Evolutionary conservation across 2,113 vertebrate species (phyloP).

Genomic region (Corythaixoides concolor): DNA sequence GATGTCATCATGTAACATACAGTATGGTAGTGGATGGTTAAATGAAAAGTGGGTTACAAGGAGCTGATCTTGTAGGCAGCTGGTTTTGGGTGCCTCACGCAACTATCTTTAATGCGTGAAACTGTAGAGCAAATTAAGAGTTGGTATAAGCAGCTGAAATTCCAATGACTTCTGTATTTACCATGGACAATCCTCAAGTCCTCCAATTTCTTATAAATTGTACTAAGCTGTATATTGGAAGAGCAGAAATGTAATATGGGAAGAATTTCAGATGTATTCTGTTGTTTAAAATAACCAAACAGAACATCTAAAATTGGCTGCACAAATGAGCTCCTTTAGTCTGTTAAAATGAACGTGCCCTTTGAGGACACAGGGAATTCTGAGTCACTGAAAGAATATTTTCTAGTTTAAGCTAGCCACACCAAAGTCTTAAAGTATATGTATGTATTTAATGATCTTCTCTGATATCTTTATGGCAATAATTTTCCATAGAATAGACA

Average conservation of each 20-base stretch:
- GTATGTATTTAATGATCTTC: not conserved
- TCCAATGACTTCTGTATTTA: not conserved
- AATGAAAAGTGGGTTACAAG: not conserved
- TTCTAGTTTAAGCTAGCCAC: not conserved
- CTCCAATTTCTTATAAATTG: not conserved
- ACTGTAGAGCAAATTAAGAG: not conserved
- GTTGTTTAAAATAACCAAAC: not conserved
- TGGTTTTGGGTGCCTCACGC: not conserved
- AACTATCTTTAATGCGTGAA: not conserved
- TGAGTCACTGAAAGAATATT: not conserved
- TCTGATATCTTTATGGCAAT: not conserved
- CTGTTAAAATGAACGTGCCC: not conserved
- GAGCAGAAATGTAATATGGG: not conserved
- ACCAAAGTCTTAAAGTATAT: not conserved
- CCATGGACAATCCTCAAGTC: not conserved
- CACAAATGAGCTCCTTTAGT: not conserved
- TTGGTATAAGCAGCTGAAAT: not conserved
- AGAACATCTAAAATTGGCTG: not conserved
- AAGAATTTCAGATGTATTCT: not conserved
- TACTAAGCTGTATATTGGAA: not conserved
- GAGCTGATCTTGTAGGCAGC: not conserved
- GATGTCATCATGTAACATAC: no score
- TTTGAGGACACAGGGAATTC: not conserved
- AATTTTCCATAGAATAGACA: not conserved
- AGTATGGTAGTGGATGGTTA: not conserved